A percentile compares a stretch with the other conserved stretches of the same genome.
Conservation (phyloP, 2,888 invertebrate species). For the Andrena dorsata region DNA sequence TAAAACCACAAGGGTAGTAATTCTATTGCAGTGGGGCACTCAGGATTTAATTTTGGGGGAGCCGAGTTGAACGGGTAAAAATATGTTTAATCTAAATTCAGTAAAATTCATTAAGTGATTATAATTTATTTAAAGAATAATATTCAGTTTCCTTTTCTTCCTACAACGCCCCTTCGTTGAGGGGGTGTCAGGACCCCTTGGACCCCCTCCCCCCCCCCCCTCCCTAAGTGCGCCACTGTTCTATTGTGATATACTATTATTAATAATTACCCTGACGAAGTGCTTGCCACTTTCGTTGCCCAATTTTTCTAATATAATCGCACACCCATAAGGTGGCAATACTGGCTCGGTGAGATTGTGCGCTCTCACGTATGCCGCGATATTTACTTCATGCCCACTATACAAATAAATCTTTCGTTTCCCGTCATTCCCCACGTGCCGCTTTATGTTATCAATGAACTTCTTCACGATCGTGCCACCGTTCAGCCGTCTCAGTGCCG, state of each 20-base stretch:
- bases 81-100: too few species aligned
- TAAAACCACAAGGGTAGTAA: not conserved
- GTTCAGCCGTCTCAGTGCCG: conserved; percentile 58
- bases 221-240: too few species aligned
- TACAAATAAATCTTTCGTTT: conserved; percentile 74
- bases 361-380: conserved; percentile 63
- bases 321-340: conserved; percentile 65
- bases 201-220: too few species aligned
- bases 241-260: not conserved
- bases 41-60: too few species aligned
- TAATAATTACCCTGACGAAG: conserved; percentile 67
- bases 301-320: conserved; percentile 72
- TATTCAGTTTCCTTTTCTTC: too few species aligned
- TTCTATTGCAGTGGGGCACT: too few species aligned
- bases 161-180: too few species aligned
- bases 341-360: conserved; percentile 59
- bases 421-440: not conserved
- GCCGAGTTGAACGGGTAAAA: too few species aligned
- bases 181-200: too few species aligned
- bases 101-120: too few species aligned
- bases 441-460: conserved; percentile 68
- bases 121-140: too few species aligned
- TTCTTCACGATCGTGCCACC: conserved; percentile 65
- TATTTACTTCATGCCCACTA: conserved; percentile 72
- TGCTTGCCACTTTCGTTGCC: conserved; percentile 37